Percentiles rank a stretch among this genome's conserved stretches.
These are phyloP conservation scores for Kuschelorhynchus macadamiae DNA, from an alignment of 2,888 invertebrate genomes.

Conservation along the genomic window DNA sequence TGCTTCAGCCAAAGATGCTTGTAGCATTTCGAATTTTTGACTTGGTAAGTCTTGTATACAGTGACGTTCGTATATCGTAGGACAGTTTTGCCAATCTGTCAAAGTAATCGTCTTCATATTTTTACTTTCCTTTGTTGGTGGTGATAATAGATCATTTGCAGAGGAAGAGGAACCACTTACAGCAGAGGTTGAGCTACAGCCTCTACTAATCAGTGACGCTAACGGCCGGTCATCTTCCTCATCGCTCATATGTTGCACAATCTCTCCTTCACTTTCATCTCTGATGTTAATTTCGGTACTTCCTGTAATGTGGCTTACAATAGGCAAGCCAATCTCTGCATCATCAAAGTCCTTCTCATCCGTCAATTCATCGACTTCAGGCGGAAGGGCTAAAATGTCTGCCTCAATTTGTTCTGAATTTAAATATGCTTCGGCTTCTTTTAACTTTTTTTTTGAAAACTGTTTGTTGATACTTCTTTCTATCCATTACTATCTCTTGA, in stretches of 20 bases:
- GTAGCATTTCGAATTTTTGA: neutral
- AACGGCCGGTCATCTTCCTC: neutral
- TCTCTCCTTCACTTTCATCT: neutral
- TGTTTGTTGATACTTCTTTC: too few species aligned
- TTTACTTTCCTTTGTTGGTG: neutral
- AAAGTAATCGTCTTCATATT: neutral
- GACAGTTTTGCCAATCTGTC: neutral
- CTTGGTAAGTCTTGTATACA: neutral
- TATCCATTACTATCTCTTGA: too few species aligned
- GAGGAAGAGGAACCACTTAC: too few species aligned
- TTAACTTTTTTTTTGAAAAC: conserved; percentile 35
- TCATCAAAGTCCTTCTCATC: conserved; percentile 50
- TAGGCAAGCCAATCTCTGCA: conserved; percentile 15
- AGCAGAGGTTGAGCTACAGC: too few species aligned
- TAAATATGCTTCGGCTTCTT: conserved; percentile 46
- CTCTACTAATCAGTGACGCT: neutral
- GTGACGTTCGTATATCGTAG: neutral
- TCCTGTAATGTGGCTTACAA: conserved; percentile 18
- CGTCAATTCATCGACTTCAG: conserved; percentile 51
- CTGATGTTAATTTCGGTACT: conserved; percentile 1
- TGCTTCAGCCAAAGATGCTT: neutral
- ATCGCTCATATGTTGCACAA: neutral
- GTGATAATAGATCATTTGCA: too few species aligned
- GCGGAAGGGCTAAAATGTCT: conserved; percentile 51
- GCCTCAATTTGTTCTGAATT: conserved; percentile 51